phyloP scores from a whole-genome alignment of 2,113 vertebrate genomes.

The Notarius quadriscutis region DNA sequence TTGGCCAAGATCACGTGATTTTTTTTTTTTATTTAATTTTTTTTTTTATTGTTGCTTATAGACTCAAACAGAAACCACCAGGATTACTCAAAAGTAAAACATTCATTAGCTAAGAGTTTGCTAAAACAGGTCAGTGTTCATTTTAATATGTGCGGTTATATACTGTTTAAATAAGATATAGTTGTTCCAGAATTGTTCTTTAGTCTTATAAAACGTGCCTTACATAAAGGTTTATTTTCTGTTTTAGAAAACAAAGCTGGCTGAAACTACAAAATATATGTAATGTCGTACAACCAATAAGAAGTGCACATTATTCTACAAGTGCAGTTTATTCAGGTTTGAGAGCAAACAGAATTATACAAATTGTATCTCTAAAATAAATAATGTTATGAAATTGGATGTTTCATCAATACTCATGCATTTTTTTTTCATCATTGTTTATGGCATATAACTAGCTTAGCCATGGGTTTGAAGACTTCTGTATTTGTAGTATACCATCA shows the following conservation, averaged over 20 bases:
- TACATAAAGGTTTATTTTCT: background rate
- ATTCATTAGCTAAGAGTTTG: background rate
- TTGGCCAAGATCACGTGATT: background rate
- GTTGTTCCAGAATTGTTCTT: background rate
- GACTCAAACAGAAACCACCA: background rate
- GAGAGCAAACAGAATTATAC: too few species aligned
- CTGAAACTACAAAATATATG: background rate
- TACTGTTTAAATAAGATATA: background rate
- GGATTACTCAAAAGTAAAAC: background rate
- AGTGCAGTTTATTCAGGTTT: too few species aligned
- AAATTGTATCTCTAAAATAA: too few species aligned
- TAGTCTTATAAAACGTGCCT: background rate
- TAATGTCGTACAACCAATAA: background rate
- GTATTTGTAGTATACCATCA: too few species aligned
- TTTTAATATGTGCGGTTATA: background rate
- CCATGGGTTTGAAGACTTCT: too few species aligned
- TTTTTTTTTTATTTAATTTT: too few species aligned
- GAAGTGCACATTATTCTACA: background rate
- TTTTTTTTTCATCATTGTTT: too few species aligned
- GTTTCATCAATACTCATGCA: too few species aligned
- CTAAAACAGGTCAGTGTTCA: background rate
- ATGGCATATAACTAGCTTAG: too few species aligned
- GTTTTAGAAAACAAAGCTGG: constrained; percentile 1
- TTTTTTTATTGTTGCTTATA: background rate
- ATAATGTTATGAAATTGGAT: too few species aligned